These are phyloP conservation scores for Prionace glauca DNA, from an alignment of 2,797 vertebrate genomes.

Conservation along the genomic window DNA sequence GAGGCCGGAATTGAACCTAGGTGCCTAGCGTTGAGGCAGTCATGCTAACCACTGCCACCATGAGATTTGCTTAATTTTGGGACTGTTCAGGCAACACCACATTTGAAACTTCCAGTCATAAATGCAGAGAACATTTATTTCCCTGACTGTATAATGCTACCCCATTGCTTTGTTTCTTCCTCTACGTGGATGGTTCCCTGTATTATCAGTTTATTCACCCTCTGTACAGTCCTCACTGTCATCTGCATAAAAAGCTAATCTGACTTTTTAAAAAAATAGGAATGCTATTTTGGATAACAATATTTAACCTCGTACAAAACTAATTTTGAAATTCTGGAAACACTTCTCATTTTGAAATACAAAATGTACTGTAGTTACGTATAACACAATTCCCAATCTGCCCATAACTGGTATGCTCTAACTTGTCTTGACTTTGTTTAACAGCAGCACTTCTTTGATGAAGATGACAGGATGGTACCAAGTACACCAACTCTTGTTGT, in stretches of 20 bases:
- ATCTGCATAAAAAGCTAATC: background rate
- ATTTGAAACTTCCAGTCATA: too few species aligned
- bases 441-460: slow-evolving; percentile 85
- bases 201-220: too few species aligned
- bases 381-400: background rate
- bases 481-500: slow-evolving; percentile 83
- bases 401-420: background rate
- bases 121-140: too few species aligned
- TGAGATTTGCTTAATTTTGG: too few species aligned
- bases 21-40: too few species aligned
- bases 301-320: background rate
- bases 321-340: background rate
- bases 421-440: background rate
- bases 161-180: too few species aligned
- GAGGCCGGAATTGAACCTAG: too few species aligned
- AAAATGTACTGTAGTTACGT: background rate
- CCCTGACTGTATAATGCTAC: too few species aligned
- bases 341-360: background rate
- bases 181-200: too few species aligned
- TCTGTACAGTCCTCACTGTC: too few species aligned
- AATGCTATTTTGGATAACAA: background rate
- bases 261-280: background rate
- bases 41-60: too few species aligned
- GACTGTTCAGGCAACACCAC: too few species aligned
- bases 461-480: slow-evolving; percentile 92